Conservation (phyloP, 35 echinoderm and acorn worm species). For the Stichopus chloronotus region DNA sequence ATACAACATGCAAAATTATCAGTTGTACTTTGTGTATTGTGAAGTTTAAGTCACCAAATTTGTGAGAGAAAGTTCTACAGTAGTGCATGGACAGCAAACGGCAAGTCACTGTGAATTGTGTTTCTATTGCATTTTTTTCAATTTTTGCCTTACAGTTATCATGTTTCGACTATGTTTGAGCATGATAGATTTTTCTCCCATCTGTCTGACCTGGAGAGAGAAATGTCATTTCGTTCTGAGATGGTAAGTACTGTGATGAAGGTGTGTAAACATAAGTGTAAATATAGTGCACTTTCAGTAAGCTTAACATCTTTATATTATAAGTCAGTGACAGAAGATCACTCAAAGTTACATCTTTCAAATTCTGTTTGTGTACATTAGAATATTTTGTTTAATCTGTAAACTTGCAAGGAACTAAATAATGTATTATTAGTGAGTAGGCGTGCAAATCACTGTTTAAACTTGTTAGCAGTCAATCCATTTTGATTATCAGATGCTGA, state of each 20-base stretch:
- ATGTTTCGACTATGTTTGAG: constrained; percentile 96
- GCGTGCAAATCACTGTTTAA: too few relatives aligned
- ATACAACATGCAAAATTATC: background rate
- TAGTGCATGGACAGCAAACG: background rate
- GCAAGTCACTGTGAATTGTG: background rate
- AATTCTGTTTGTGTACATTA: too few relatives aligned
- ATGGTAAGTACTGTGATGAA: constrained; percentile 65
- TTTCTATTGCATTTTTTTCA: background rate
- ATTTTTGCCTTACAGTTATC: constrained; percentile 60
- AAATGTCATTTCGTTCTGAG: constrained; percentile 97
- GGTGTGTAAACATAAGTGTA: too few relatives aligned
- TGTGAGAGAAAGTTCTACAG: background rate
- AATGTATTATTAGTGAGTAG: too few relatives aligned
- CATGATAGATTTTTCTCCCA: constrained; percentile 95
- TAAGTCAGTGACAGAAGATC: too few relatives aligned
- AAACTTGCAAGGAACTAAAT: too few relatives aligned
- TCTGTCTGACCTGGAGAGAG: constrained; percentile 90
- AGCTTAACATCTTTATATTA: too few relatives aligned
- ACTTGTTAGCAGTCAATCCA: too few relatives aligned
- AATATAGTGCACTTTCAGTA: too few relatives aligned
- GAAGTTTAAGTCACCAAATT: background rate
- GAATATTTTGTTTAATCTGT: too few relatives aligned
- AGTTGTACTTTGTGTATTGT: background rate
- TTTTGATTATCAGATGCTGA: too few relatives aligned
- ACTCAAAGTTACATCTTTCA: too few relatives aligned